phyloP scores from a whole-genome alignment of 1,140 invertebrate genomes.

The Catajapyx aquilonaris region DNA sequence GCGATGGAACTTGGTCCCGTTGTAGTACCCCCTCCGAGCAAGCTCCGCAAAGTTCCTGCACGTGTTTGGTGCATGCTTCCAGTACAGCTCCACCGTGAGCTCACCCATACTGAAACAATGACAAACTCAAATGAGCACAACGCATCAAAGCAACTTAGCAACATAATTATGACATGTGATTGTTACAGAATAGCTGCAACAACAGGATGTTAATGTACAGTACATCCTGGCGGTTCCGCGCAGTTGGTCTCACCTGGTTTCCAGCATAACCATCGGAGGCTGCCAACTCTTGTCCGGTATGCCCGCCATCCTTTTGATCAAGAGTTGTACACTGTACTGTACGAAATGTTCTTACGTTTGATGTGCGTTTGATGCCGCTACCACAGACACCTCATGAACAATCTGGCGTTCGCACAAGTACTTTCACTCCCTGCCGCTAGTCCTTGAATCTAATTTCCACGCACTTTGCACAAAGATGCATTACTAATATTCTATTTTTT shows the following conservation, averaged over 20 bases:
- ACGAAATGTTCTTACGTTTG: too few species aligned
- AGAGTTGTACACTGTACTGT: too few species aligned
- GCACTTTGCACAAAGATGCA: too few species aligned
- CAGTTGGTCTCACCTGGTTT: constrained; percentile 45
- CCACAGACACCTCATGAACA: too few species aligned
- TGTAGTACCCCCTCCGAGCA: constrained; percentile 78
- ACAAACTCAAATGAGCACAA: constrained; percentile 8
- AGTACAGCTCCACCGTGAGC: constrained; percentile 80
- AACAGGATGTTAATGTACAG: neutral
- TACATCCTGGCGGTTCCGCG: neutral
- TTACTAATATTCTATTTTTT: too few species aligned
- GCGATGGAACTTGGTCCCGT: constrained; percentile 88
- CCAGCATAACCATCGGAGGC: constrained; percentile 52
- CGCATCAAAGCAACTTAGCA: constrained; percentile 3
- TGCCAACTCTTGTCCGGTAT: constrained; percentile 72
- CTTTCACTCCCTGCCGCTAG: too few species aligned
- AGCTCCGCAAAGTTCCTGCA: constrained; percentile 94
- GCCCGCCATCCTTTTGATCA: constrained; percentile 24
- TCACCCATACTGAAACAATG: constrained; percentile 68
- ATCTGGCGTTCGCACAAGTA: too few species aligned
- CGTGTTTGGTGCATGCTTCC: constrained; percentile 90
- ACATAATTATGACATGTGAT: constrained; percentile 2
- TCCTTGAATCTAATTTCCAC: too few species aligned
- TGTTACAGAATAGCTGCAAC: neutral
- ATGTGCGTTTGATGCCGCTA: too few species aligned